Evolutionary conservation across 2,888 invertebrate genomes (phyloP).

Genomic region (Chymomyza caudatula): DNA sequence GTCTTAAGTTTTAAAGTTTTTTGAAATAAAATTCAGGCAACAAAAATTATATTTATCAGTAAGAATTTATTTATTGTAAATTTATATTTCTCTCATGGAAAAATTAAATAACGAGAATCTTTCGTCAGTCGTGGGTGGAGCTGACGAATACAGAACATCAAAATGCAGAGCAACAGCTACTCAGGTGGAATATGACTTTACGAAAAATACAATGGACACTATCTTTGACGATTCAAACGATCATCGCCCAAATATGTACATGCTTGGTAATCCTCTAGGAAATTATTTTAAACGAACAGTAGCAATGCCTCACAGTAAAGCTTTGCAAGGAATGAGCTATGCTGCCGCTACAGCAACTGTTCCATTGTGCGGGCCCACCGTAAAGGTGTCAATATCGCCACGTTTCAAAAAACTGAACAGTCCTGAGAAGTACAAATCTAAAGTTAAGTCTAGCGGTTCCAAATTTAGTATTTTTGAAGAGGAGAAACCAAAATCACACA

Average conservation of each 20-base stretch:
- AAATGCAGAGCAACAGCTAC: background rate
- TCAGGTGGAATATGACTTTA: no score
- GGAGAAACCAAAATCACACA: slow-evolving; percentile 44
- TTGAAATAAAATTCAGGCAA: background rate
- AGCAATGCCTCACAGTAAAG: background rate
- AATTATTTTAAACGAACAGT: slow-evolving; percentile 25
- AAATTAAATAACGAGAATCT: background rate
- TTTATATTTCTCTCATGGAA: background rate
- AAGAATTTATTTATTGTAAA: background rate
- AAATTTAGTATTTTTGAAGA: slow-evolving; percentile 40
- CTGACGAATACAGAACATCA: slow-evolving; percentile 8
- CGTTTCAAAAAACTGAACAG: background rate
- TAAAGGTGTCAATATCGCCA: background rate
- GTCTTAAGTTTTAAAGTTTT: background rate
- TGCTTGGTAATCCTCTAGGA: slow-evolving; percentile 48
- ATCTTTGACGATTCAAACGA: slow-evolving; percentile 21
- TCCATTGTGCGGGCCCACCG: background rate
- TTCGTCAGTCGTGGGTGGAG: background rate
- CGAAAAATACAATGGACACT: background rate
- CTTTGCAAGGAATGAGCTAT: slow-evolving; percentile 39
- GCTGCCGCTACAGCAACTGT: slow-evolving; percentile 39
- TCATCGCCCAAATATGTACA: slow-evolving; percentile 30
- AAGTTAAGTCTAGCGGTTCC: slow-evolving; percentile 21
- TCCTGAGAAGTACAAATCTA: background rate
- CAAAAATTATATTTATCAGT: background rate